Evolutionary conservation across 2,888 invertebrate genomes (phyloP).

Genomic region (Punctoribates punctum): DNA sequence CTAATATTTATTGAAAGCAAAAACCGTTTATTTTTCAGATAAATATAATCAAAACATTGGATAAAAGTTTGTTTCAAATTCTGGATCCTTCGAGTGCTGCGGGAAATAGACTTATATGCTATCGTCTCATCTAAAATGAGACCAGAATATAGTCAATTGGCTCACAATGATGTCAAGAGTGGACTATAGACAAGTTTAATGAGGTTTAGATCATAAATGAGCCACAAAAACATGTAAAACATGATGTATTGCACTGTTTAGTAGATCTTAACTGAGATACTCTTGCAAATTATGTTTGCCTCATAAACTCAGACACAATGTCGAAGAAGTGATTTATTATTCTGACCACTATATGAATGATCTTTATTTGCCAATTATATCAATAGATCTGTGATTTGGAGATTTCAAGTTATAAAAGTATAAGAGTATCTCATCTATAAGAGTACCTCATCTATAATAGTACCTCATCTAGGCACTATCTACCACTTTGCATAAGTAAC

Average conservation of each 20-base stretch:
- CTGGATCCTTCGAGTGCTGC: too few species aligned
- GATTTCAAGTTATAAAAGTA: too few species aligned
- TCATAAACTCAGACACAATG: constrained; percentile 2
- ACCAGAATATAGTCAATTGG: background rate
- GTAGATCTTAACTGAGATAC: constrained; percentile 21
- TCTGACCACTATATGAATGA: background rate
- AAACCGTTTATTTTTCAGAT: background rate
- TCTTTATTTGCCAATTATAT: too few species aligned
- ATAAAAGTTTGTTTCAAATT: too few species aligned
- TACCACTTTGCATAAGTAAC: too few species aligned
- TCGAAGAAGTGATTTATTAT: constrained; percentile 6
- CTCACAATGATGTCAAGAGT: background rate
- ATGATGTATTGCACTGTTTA: constrained; percentile 27
- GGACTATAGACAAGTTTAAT: background rate
- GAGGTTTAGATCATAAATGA: background rate
- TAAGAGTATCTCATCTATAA: too few species aligned
- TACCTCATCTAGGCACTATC: too few species aligned
- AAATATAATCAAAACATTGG: too few species aligned
- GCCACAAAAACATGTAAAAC: background rate
- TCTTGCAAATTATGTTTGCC: background rate
- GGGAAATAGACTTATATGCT: too few species aligned
- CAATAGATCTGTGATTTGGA: too few species aligned
- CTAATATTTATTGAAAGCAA: background rate
- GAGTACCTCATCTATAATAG: too few species aligned
- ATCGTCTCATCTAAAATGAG: background rate